phyloP scores from a whole-genome alignment of 1,140 invertebrate species.

The Phymorhynchus buccinoides region DNA sequence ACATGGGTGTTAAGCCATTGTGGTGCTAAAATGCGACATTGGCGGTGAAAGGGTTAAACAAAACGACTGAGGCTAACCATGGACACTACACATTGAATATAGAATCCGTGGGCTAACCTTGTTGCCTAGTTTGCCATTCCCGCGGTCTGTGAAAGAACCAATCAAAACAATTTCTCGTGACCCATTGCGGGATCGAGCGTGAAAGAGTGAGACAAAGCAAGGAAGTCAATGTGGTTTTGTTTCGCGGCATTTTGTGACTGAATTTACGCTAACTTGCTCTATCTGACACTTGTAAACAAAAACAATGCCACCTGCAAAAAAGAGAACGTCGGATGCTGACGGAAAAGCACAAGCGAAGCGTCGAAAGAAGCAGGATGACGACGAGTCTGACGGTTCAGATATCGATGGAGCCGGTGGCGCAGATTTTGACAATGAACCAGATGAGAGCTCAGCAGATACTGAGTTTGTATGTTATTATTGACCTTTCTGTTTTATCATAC shows the following conservation, averaged over 20 bases:
- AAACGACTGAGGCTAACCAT: too few species aligned
- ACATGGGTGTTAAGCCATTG: too few species aligned
- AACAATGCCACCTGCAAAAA: too few species aligned
- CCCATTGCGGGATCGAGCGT: slow-evolving; percentile 19
- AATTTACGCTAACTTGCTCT: slow-evolving; percentile 15
- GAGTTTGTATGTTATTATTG: slow-evolving; percentile 19
- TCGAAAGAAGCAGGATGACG: slow-evolving; percentile 58
- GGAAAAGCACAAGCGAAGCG: too few species aligned
- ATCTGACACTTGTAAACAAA: slow-evolving; percentile 35
- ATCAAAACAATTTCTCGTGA: slow-evolving; percentile 31
- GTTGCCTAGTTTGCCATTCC: too few species aligned
- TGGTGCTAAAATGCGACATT: too few species aligned
- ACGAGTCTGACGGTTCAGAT: slow-evolving; percentile 56
- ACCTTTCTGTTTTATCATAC: background rate
- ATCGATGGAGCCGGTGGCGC: slow-evolving; percentile 52
- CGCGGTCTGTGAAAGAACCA: slow-evolving; percentile 12
- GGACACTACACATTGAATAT: too few species aligned
- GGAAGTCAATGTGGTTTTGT: slow-evolving; percentile 38
- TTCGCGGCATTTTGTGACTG: slow-evolving; percentile 37
- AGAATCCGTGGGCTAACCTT: too few species aligned
- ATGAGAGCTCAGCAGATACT: slow-evolving; percentile 29
- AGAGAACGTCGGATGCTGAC: too few species aligned
- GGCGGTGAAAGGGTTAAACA: too few species aligned
- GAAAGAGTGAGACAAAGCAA: slow-evolving; percentile 24
- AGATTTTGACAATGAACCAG: slow-evolving; percentile 54